Evolutionary conservation across 1,140 invertebrate genomes (phyloP), one percentile per base, ranked within the genome.

Genomic region (Drosophila parvula): DNA sequence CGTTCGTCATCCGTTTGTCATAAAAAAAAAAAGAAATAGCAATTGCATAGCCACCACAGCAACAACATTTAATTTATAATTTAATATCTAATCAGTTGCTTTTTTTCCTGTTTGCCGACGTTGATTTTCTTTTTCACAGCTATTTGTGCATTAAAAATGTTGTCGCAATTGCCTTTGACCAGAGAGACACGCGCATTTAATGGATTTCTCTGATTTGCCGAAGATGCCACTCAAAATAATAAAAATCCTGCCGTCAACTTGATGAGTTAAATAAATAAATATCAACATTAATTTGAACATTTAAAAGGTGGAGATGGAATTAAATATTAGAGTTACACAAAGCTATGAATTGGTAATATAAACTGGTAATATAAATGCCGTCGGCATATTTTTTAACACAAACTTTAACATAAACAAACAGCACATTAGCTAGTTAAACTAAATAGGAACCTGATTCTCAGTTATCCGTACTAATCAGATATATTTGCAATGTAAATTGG

Each of bases 1-100:
- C 81, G 84, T 79, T 90, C 84, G 81, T 90, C 84, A 89, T 89
- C 84, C 84, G 84, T 90, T 90, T 89, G 84, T 85, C 84, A 89
- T 89, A 89, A 89, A 79, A 65, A 47, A 65, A 63, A 47, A 65
- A 63, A 55, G 78, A 78, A 63, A 44, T 9, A 44, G 28, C 27
- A 48, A 55, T 38, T 38, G 51, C 51, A 55, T 22, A 22, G 10
- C 36, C 36, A 22, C 8, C n/a, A 36, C 56, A 58, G 41, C 56
- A 28, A 70, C 60, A 59, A 82, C 48, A 79, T 74, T 80, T 89
- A 80, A 83, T 89, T 89, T 88, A 71, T 84, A 84, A 80, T 89
- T 88, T 84, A 89, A 88, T 84, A 88, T 88, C 84, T 89, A 89
- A 89, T 88, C 81, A 86, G 18, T 53, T 53, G n/a, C n/a, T 53